These are phyloP conservation scores for Anarrhichthys ocellatus DNA, from an alignment of 2,113 vertebrate genomes.

Conservation along the genomic window DNA sequence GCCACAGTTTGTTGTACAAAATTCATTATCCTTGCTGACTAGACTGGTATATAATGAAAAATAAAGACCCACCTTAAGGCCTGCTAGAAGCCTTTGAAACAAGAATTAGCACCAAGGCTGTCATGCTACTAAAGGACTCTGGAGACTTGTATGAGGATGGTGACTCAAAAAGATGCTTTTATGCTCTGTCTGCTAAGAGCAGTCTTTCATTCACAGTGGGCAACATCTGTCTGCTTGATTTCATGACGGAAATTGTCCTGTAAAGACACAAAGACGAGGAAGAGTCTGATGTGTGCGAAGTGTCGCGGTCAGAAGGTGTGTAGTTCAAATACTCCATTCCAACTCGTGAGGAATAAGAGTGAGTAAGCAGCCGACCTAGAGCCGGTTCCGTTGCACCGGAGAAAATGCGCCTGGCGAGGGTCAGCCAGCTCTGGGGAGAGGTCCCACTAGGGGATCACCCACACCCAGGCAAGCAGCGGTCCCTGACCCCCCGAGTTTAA, in stretches of 20 bases:
- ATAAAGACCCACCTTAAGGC: conserved; percentile 41
- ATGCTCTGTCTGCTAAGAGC: conserved; percentile 54
- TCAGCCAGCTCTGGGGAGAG: background rate
- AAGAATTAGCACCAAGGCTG: conserved; percentile 24
- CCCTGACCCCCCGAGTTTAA: too few relatives aligned
- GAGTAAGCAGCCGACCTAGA: background rate
- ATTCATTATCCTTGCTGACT: conserved; percentile 4
- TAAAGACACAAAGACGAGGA: conserved; percentile 28
- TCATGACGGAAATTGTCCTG: conserved; percentile 36
- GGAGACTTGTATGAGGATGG: conserved; percentile 24
- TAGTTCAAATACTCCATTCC: conserved; percentile 7
- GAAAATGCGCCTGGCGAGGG: background rate
- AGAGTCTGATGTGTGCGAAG: background rate
- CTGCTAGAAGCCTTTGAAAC: conserved; percentile 29
- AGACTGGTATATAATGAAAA: conserved; percentile 6
- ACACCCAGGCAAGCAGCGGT: too few relatives aligned
- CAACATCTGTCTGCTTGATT: conserved; percentile 69
- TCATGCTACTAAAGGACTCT: conserved; percentile 23
- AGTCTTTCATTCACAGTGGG: conserved; percentile 75
- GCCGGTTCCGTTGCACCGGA: background rate
- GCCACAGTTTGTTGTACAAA: conserved; percentile 22
- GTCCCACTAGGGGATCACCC: background rate
- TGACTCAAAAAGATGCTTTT: conserved; percentile 65
- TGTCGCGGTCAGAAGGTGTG: conserved; percentile 18
- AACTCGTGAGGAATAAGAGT: background rate